phyloP scores from a whole-genome alignment of 2,888 invertebrate genomes.

The Sinelater perroti region DNA sequence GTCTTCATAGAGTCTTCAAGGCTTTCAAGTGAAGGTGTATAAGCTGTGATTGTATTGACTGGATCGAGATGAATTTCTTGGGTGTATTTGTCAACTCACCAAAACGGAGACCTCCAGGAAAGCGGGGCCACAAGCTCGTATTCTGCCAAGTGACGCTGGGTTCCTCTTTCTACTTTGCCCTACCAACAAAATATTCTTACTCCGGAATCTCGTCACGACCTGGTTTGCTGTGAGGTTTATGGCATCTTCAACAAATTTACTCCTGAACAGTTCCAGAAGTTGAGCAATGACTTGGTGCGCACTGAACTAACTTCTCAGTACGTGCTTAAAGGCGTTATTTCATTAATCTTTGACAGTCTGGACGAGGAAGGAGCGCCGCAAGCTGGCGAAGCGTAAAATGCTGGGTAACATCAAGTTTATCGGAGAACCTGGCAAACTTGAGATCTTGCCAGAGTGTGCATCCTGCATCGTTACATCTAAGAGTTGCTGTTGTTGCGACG shows the following conservation, averaged over 20 bases:
- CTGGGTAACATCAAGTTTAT: slow-evolving; percentile 98
- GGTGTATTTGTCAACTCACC: slow-evolving; percentile 54
- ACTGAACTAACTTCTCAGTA: slow-evolving; percentile 93
- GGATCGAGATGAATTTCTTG: slow-evolving; percentile 44
- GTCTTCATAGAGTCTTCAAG: too few relatives aligned
- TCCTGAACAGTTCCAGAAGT: slow-evolving; percentile 98
- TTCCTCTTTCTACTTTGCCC: slow-evolving; percentile 95
- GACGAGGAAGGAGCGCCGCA: slow-evolving; percentile 93
- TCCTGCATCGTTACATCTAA: slow-evolving; percentile 93
- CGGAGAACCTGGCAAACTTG: slow-evolving; percentile 96
- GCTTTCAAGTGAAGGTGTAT: slow-evolving; percentile 40
- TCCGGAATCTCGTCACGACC: slow-evolving; percentile 69
- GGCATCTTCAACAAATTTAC: slow-evolving; percentile 99
- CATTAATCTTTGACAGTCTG: slow-evolving; percentile 85
- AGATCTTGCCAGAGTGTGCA: slow-evolving; percentile 91
- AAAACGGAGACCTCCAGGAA: slow-evolving; percentile 79
- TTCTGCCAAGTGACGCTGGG: slow-evolving; percentile 96
- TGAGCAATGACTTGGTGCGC: slow-evolving; percentile 96
- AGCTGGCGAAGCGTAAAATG: slow-evolving; percentile 96
- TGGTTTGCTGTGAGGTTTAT: slow-evolving; percentile 69
- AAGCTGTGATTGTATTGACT: slow-evolving; percentile 40
- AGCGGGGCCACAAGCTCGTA: slow-evolving; percentile 78
- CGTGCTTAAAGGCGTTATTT: slow-evolving; percentile 90
- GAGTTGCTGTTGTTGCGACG: slow-evolving; percentile 69
- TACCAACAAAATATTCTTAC: slow-evolving; percentile 92